Conservation (phyloP, 2,888 invertebrate genomes). For the Cantharis rustica region DNA sequence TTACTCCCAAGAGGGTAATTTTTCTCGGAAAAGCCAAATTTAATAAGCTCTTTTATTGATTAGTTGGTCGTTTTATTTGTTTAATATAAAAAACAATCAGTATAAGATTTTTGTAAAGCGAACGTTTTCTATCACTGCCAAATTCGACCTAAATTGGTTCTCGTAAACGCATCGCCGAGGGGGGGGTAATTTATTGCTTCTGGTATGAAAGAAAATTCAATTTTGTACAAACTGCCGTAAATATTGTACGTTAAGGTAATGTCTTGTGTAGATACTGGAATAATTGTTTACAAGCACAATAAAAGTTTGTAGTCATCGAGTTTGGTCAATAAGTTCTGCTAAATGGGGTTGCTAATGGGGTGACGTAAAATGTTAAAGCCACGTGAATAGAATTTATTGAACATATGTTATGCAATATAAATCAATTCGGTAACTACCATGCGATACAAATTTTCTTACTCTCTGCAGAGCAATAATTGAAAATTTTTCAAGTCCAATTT, state of each 20-base stretch:
- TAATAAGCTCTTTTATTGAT: not conserved
- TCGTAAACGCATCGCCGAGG: not conserved
- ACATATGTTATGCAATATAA: not conserved
- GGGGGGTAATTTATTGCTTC: slow-evolving; percentile 3
- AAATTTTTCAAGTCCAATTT: not conserved
- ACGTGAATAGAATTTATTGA: not conserved
- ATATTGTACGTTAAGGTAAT: not conserved
- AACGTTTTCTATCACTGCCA: slow-evolving; percentile 13
- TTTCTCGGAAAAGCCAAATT: not conserved
- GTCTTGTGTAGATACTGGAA: not conserved
- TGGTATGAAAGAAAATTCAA: slow-evolving; percentile 1
- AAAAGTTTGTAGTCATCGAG: slow-evolving; percentile 28
- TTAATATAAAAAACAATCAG: not conserved
- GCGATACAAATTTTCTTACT: not conserved
- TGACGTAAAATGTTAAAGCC: slow-evolving; percentile 1
- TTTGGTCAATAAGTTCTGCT: slow-evolving; percentile 35
- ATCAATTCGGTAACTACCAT: not conserved
- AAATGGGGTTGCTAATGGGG: slow-evolving; percentile 28
- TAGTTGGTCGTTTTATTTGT: not conserved
- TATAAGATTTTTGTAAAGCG: not conserved
- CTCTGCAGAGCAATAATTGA: not conserved
- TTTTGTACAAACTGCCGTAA: slow-evolving; percentile 5
- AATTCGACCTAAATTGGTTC: slow-evolving; percentile 9
- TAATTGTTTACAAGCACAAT: slow-evolving; percentile 12
- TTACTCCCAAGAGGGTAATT: not conserved